Evolutionary conservation across 1,140 invertebrate species (phyloP).

Genomic region (Caerostris darwini): DNA sequence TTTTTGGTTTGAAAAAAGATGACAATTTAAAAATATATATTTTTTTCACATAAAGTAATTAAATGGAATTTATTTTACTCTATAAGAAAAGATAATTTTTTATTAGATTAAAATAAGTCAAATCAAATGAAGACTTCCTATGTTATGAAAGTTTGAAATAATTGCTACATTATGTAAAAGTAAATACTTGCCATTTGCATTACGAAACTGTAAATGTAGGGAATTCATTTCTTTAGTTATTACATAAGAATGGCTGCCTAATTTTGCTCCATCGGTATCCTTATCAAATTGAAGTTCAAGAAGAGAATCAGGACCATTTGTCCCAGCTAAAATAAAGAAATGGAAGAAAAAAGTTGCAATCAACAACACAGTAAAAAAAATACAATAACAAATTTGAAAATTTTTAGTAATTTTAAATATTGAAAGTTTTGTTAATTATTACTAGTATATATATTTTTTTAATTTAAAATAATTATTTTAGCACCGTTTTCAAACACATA

Average conservation of each 20-base stretch:
- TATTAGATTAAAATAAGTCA: too few species aligned
- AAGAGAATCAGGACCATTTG: slow-evolving; percentile 72
- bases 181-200: slow-evolving; percentile 50
- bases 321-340: slow-evolving; percentile 50
- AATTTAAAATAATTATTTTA: too few species aligned
- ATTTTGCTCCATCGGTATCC: slow-evolving; percentile 77
- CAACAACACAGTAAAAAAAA: neutral
- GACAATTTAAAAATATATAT: too few species aligned
- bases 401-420: neutral
- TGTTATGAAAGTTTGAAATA: too few species aligned
- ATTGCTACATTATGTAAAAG: neutral
- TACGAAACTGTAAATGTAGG: slow-evolving; percentile 70
- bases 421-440: too few species aligned
- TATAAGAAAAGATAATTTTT: too few species aligned
- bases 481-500: too few species aligned
- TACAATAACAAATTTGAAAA: neutral
- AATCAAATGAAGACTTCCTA: too few species aligned
- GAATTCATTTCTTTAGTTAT: slow-evolving; percentile 75
- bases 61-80: too few species aligned
- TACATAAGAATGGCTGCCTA: slow-evolving; percentile 77
- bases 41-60: too few species aligned
- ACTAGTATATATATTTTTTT: too few species aligned
- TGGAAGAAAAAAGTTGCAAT: neutral
- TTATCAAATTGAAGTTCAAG: slow-evolving; percentile 78
- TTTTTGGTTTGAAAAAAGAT: too few species aligned